Evolutionary conservation across 2,113 vertebrate genomes (phyloP).

Genomic region (Cyanoramphus novaezelandiae): DNA sequence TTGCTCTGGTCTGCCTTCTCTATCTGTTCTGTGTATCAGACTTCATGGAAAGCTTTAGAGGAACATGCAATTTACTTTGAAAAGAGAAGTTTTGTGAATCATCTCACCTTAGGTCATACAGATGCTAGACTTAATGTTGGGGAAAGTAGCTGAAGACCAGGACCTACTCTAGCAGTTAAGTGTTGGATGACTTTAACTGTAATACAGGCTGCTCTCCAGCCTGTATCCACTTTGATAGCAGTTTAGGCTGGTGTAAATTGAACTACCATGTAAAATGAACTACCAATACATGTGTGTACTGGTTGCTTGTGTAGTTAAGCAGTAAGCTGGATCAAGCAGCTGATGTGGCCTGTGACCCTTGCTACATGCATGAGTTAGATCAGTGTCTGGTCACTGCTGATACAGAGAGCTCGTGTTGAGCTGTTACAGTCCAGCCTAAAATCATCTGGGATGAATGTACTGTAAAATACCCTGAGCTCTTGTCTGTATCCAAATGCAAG

Average conservation of each 20-base stretch:
- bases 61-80: neutral
- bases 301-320: neutral
- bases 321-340: neutral
- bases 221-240: neutral
- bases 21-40: neutral
- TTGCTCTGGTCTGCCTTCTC: neutral
- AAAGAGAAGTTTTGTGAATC: neutral
- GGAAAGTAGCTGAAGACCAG: neutral
- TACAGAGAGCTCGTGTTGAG: neutral
- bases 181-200: neutral
- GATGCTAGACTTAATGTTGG: neutral
- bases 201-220: neutral
- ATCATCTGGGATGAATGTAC: neutral
- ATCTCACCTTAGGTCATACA: neutral
- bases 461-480: neutral
- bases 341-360: neutral
- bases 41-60: neutral
- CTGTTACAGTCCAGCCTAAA: neutral
- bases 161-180: neutral
- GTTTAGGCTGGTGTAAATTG: neutral
- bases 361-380: neutral
- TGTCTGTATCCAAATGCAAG: neutral
- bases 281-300: rapidly evolving
- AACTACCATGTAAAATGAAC: neutral
- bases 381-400: neutral